A percentile compares a stretch with the other conserved stretches of the same genome.
Evolutionary conservation across 2,888 invertebrate species (phyloP).

Genomic region (Sphaeridia pumilis): DNA sequence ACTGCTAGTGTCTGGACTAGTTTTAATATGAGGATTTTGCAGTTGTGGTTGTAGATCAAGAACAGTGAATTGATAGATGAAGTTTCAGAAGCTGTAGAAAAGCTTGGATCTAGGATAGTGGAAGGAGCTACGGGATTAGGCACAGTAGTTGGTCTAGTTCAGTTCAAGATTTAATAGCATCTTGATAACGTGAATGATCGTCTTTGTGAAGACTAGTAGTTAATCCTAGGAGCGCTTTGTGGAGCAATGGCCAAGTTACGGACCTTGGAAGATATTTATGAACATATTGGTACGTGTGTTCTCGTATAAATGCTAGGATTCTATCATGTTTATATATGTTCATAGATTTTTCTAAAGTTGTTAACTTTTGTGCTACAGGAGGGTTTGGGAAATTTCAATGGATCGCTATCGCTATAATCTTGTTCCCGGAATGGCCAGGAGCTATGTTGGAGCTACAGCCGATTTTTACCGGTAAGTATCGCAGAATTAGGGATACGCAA

Average conservation of each 20-base stretch:
- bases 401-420: background rate
- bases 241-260: background rate
- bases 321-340: background rate
- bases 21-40: background rate
- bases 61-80: too few relatives aligned
- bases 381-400: slow-evolving; percentile 7
- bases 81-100: too few relatives aligned
- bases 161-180: too few relatives aligned
- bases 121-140: too few relatives aligned
- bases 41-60: background rate
- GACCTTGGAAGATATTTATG: slow-evolving; percentile 6
- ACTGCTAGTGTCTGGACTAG: too few relatives aligned
- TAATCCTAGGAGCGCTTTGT: too few relatives aligned
- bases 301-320: background rate
- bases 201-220: too few relatives aligned
- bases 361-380: background rate
- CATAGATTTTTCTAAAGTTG: background rate
- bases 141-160: too few relatives aligned
- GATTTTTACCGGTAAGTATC: slow-evolving; percentile 6
- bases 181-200: too few relatives aligned
- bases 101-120: too few relatives aligned
- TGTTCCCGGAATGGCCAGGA: slow-evolving; percentile 6
- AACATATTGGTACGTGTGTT: background rate
- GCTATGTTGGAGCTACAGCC: slow-evolving; percentile 6
- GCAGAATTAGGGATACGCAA: too few relatives aligned